Percentiles rank a stretch among this genome's conserved stretches.
These are phyloP conservation scores for Callipepla squamata DNA, from an alignment of 2,113 vertebrate genomes.

Conservation along the genomic window DNA sequence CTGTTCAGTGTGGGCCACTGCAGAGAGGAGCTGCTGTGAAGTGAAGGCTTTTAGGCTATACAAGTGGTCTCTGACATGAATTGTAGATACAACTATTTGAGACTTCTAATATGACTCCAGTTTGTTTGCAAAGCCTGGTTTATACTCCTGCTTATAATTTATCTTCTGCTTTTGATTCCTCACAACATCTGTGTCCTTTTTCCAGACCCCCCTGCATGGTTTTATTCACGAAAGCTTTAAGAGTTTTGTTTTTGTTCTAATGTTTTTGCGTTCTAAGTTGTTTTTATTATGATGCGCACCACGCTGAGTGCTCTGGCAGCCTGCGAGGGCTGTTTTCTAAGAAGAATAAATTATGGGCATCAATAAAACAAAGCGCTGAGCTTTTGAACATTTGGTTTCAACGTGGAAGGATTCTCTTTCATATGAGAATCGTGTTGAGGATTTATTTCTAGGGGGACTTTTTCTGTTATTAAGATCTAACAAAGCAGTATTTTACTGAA, in stretches of 20 bases:
- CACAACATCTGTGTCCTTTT: slow-evolving; percentile 60
- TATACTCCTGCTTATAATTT: slow-evolving; percentile 58
- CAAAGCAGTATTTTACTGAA: slow-evolving; percentile 34
- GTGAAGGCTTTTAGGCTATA: neutral
- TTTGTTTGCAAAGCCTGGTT: slow-evolving; percentile 41
- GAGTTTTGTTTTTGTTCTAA: slow-evolving; percentile 61
- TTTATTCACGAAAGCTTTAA: slow-evolving; percentile 63
- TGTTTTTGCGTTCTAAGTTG: slow-evolving; percentile 27
- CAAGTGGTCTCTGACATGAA: neutral
- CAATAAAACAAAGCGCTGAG: slow-evolving; percentile 62
- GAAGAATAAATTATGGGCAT: slow-evolving; percentile 66
- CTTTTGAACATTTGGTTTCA: slow-evolving; percentile 72
- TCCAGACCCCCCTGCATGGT: slow-evolving; percentile 59
- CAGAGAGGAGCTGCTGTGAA: neutral
- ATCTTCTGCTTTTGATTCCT: slow-evolving; percentile 66
- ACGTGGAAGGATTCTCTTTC: slow-evolving; percentile 59
- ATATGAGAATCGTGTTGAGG: slow-evolving; percentile 51
- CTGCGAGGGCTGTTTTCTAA: slow-evolving; percentile 53
- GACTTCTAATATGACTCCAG: slow-evolving; percentile 13
- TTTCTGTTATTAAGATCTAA: slow-evolving; percentile 59
- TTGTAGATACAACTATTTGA: neutral
- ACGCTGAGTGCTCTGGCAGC: slow-evolving; percentile 60
- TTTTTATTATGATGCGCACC: slow-evolving; percentile 65
- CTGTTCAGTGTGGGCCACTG: neutral
- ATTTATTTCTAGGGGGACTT: slow-evolving; percentile 56